Evolutionary conservation across 2,888 invertebrate species (phyloP), one percentile per base, ranked within the genome.

Genomic region (Netelia fuscicornis): DNA sequence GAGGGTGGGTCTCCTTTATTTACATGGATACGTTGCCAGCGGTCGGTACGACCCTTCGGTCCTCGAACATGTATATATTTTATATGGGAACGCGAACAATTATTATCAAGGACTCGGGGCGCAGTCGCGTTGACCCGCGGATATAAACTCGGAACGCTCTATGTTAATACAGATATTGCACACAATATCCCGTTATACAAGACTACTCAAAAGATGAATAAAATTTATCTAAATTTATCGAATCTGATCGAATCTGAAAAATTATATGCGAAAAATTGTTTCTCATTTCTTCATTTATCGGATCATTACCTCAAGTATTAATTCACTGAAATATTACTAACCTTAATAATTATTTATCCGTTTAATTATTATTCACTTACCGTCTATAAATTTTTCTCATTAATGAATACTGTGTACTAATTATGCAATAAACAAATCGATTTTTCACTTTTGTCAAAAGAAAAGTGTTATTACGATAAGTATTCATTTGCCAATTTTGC

Each of bases 111-210:
- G 58, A 74, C 72, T 58, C 58, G 30, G 48, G 23, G 80, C 80
- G 80, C 80, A 81, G 80, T 67, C 80, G 80, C 80, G 80, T 81
- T 74, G 80, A 81, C 80, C 80, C 80, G 58, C 74, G 48, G 65
- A 81, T 67, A 74, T 74, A 81, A 67, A 74, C 79, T 74, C 71
- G 72, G 67, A 5, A 81, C 74, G 58, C 74, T 74, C 30, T 65
- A 23, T 48, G 54, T 54, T 54, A 23, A 64, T 67, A 48, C 23
- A 72, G 56, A 71, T 71, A 72, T 67, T 65, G 56, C 44, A 64
- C 20, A 17, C 0, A 9, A 23, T 37, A 17, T 67, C 11, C 20
- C 44, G 37, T 37, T 65, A 42, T 81, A 81, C 74, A 74, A 74
- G 67, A 54, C 17, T 58, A 17, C 58, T 58, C 30, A 52, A 64